These are phyloP conservation scores for Abrostola tripartita DNA, from an alignment of 2,888 invertebrate genomes.

Conservation along the genomic window DNA sequence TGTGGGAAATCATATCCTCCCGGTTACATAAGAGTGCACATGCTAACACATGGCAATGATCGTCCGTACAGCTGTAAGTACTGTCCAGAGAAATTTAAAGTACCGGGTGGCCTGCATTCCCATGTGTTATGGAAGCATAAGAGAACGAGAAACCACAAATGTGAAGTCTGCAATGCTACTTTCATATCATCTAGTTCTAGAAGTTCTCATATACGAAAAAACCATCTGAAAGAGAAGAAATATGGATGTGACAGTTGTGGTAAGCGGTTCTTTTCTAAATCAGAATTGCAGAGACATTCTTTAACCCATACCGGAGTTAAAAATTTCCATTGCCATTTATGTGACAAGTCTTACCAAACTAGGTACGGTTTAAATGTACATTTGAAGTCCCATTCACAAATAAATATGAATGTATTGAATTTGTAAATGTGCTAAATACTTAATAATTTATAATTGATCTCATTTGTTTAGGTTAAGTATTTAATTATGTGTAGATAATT, in stretches of 20 bases:
- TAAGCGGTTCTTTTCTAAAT: conserved; percentile 83
- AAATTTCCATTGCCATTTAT: conserved; percentile 83
- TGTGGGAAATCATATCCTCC: conserved; percentile 86
- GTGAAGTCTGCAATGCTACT: conserved; percentile 83
- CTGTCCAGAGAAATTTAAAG: conserved; percentile 85
- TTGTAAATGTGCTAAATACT: conserved; percentile 59
- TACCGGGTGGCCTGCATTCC: conserved; percentile 81
- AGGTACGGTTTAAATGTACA: conserved; percentile 85
- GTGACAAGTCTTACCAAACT: conserved; percentile 85
- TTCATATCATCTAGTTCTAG: conserved; percentile 83
- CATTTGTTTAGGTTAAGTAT: conserved; percentile 48
- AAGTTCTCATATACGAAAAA: conserved; percentile 82
- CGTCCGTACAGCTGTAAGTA: conserved; percentile 81
- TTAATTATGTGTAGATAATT: conserved; percentile 12
- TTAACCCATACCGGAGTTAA: conserved; percentile 84
- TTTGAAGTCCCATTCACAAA: conserved; percentile 79
- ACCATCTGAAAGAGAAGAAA: conserved; percentile 84
- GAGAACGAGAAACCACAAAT: conserved; percentile 81
- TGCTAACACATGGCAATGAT: conserved; percentile 80
- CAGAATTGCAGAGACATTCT: conserved; percentile 81
- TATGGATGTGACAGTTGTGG: conserved; percentile 82
- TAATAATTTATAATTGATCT: conserved; percentile 53
- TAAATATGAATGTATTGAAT: conserved; percentile 64
- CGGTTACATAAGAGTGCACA: conserved; percentile 83
- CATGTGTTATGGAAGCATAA: conserved; percentile 85